Conservation (phyloP, 1,140 invertebrate genomes). For the Atopsyche davidsoni region DNA sequence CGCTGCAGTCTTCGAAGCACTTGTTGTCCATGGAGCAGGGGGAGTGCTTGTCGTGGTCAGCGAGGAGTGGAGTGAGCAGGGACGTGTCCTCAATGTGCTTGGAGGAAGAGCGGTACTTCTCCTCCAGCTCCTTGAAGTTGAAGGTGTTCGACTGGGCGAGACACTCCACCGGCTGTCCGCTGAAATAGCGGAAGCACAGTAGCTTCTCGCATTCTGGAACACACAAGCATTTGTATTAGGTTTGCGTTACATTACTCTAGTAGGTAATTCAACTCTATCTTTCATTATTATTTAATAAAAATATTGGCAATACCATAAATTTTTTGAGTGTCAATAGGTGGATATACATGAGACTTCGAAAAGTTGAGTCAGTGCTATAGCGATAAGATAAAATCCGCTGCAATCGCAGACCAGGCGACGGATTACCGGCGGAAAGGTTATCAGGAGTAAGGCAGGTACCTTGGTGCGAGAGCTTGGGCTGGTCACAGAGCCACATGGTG, state of each 20-base stretch:
- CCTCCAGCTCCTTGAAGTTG: conserved; percentile 41
- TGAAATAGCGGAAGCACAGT: conserved; percentile 47
- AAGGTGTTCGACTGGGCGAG: conserved; percentile 43
- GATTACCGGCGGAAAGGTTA: too few species aligned
- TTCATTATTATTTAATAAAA: conserved; percentile 7
- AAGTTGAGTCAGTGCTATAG: too few species aligned
- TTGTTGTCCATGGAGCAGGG: conserved; percentile 22
- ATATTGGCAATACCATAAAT: neutral
- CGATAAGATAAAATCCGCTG: too few species aligned
- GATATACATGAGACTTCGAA: too few species aligned
- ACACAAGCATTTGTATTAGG: neutral
- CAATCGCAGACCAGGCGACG: too few species aligned
- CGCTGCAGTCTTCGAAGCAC: conserved; percentile 34
- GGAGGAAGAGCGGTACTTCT: conserved; percentile 33
- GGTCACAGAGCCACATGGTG: conserved; percentile 49
- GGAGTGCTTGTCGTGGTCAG: conserved; percentile 9
- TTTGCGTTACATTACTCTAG: neutral
- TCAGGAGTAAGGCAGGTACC: too few species aligned
- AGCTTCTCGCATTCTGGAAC: conserved; percentile 48
- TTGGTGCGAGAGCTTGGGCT: conserved; percentile 35
- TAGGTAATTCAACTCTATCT: neutral
- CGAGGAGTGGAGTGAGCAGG: conserved; percentile 14
- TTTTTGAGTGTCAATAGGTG: too few species aligned
- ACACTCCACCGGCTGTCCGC: conserved; percentile 44
- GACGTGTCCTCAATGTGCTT: too few species aligned